Percentiles rank a stretch among this genome's conserved stretches.
These are phyloP conservation scores for Pseudococcus longispinus DNA, from an alignment of 2,888 invertebrate genomes.

Conservation along the genomic window DNA sequence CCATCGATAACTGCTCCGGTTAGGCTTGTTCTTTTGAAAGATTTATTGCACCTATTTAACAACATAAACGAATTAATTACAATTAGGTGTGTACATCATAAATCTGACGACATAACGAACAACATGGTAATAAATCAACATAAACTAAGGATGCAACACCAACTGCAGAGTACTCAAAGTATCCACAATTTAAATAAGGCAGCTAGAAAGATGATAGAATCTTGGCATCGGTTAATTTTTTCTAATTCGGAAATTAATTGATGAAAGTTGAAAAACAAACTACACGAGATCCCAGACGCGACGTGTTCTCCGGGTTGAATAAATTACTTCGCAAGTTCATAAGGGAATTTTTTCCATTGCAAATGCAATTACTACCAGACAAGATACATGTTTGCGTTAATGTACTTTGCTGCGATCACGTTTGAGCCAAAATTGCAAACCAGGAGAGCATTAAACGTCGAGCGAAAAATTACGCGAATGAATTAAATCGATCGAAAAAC, in stretches of 20 bases:
- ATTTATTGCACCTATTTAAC: not conserved
- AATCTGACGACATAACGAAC: not conserved
- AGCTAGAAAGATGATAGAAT: not conserved
- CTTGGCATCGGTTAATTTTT: not conserved
- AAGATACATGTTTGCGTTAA: constrained; percentile 17
- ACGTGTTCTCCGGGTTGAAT: not conserved
- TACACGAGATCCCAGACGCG: not conserved
- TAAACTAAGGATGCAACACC: not conserved
- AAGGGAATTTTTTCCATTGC: not conserved
- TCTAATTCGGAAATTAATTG: constrained; percentile 11
- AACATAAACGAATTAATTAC: not conserved
- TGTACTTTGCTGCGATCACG: not conserved
- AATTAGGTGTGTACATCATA: not conserved
- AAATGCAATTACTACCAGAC: constrained; percentile 20
- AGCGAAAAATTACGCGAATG: constrained; percentile 31
- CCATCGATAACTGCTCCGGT: not conserved
- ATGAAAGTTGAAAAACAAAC: constrained; percentile 15
- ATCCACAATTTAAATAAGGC: not conserved
- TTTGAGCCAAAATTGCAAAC: not conserved
- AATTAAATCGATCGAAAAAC: constrained; percentile 42
- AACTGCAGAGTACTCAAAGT: not conserved
- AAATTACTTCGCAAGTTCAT: not conserved
- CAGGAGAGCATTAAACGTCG: not conserved
- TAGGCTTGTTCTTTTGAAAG: not conserved
- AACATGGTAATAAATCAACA: not conserved